A percentile compares a stretch with the other conserved stretches of the same genome.
Conservation (phyloP, 2,113 vertebrate genomes). For the Hirundichthys speculiger region DNA sequence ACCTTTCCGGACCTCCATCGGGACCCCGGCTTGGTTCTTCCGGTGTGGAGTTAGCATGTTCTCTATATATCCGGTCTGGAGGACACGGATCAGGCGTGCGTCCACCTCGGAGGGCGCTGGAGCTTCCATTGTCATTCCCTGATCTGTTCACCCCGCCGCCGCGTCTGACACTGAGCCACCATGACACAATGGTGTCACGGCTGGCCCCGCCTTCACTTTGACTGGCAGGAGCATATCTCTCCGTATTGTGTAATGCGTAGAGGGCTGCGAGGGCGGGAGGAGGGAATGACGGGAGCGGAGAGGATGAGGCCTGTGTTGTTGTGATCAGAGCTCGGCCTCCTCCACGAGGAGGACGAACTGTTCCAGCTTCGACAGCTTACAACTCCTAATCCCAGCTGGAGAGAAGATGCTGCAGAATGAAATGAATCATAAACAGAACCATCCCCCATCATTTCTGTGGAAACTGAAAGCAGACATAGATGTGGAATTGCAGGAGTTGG, state of each 20-base stretch:
- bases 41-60: no score
- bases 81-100: no score
- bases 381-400: slow-evolving; percentile 14
- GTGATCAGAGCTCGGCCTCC: slow-evolving; percentile 16
- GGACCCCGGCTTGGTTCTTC: no score
- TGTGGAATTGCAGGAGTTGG: no score
- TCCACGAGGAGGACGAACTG: slow-evolving; percentile 1
- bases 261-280: neutral
- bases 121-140: neutral
- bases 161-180: slow-evolving; percentile 46
- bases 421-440: no score
- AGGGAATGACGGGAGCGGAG: slow-evolving; percentile 2
- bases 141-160: slow-evolving; percentile 8
- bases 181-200: slow-evolving; percentile 69
- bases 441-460: no score
- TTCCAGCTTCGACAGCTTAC: slow-evolving; percentile 28
- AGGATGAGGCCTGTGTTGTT: neutral
- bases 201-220: slow-evolving; percentile 25
- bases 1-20: no score
- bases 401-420: slow-evolving; percentile 2
- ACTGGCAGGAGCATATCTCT: slow-evolving; percentile 28
- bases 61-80: no score
- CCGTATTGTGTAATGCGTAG: neutral
- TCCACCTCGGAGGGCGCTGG: slow-evolving; percentile 7
- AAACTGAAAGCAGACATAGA: no score